A percentile compares a stretch with the other conserved stretches of the same genome.
phyloP scores from a whole-genome alignment of 1,140 invertebrate genomes.

The Heliconius melpomene region DNA sequence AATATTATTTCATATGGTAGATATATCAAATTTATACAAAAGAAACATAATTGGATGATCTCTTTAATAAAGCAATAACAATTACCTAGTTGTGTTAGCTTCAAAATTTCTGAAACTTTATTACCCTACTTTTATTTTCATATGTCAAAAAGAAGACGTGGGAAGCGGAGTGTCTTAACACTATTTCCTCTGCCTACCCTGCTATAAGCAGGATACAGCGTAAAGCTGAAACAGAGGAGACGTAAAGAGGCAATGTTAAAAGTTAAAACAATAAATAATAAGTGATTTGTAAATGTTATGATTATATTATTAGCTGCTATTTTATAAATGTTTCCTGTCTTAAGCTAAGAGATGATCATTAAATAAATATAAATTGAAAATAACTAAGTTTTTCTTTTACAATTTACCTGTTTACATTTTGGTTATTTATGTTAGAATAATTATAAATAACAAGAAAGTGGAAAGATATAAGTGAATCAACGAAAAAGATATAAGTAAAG shows the following conservation, averaged over 20 bases:
- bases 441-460: too few relatives aligned
- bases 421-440: background rate
- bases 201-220: too few relatives aligned
- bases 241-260: constrained; percentile 36
- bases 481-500: too few relatives aligned
- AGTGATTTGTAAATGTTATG: constrained; percentile 71
- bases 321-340: constrained; percentile 77
- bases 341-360: constrained; percentile 66
- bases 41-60: background rate
- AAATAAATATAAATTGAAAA: constrained; percentile 37
- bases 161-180: too few relatives aligned
- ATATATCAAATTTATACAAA: background rate
- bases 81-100: background rate
- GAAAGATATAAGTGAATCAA: too few relatives aligned
- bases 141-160: background rate
- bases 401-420: constrained; percentile 6
- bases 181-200: too few relatives aligned
- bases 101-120: background rate
- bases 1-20: background rate
- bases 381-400: background rate
- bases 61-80: background rate
- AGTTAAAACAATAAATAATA: constrained; percentile 47
- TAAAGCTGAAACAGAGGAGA: background rate
- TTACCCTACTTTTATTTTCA: background rate
- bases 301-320: constrained; percentile 75